These are phyloP conservation scores for Ciconia stormi DNA, from an alignment of 2,113 vertebrate genomes.

Conservation along the genomic window DNA sequence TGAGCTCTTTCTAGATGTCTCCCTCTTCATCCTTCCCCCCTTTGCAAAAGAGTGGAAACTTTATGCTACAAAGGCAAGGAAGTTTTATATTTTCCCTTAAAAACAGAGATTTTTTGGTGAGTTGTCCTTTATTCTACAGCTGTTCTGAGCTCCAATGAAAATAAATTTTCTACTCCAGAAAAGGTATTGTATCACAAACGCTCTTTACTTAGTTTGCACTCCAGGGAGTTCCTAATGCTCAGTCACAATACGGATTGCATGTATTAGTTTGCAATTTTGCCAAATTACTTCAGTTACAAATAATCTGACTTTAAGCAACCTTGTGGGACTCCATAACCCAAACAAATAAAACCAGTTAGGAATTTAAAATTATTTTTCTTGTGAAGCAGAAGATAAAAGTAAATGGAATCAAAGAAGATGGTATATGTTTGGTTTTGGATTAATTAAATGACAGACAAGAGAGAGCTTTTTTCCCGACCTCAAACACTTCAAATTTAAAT, in stretches of 20 bases:
- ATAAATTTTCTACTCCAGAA: neutral
- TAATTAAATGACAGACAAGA: neutral
- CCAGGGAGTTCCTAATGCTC: neutral
- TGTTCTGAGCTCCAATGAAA: neutral
- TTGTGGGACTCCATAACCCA: neutral
- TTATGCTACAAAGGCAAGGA: neutral
- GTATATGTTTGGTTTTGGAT: neutral
- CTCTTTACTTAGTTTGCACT: neutral
- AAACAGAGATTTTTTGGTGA: rapidly evolving
- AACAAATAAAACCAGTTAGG: neutral
- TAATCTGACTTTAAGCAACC: neutral
- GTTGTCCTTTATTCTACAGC: neutral
- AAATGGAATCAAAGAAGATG: neutral
- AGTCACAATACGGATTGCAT: neutral
- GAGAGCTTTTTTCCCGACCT: neutral
- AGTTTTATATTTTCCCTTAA: neutral
- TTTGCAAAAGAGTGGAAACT: neutral
- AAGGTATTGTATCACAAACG: neutral
- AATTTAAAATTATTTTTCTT: neutral
- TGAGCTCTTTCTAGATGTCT: neutral
- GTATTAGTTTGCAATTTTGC: neutral
- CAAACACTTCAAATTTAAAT: neutral
- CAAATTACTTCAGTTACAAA: neutral
- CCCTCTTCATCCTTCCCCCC: neutral
- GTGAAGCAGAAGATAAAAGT: neutral